Percentiles rank a stretch among this genome's conserved stretches.
Conservation (phyloP, 2,888 invertebrate species). For the Fissipunctia ypsillon region DNA sequence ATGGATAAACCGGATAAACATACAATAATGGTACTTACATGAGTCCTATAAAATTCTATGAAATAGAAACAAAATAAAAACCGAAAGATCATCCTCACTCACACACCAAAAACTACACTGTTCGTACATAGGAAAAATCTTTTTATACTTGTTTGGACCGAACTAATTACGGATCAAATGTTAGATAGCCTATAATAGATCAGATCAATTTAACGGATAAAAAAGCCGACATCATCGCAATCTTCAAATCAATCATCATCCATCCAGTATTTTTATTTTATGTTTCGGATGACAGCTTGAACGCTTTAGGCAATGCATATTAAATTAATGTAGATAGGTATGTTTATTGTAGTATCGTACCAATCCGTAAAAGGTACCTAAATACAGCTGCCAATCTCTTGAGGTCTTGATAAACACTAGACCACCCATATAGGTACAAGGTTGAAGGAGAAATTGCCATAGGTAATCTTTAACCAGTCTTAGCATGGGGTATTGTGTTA, state of each 20-base stretch:
- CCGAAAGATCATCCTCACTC: conserved; percentile 70
- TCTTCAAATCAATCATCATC: too few species aligned
- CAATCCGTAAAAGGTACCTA: background rate
- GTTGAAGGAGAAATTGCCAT: background rate
- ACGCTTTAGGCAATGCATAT: background rate
- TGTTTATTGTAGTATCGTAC: background rate
- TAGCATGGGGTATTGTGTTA: background rate
- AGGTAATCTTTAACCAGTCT: background rate
- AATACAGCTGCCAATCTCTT: background rate
- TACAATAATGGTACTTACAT: conserved; percentile 71
- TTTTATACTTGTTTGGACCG: conserved; percentile 47
- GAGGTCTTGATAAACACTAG: background rate
- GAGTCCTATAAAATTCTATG: conserved; percentile 63
- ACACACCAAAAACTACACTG: conserved; percentile 23
- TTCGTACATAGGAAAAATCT: background rate
- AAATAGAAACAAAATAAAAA: conserved; percentile 70
- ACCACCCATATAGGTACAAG: background rate
- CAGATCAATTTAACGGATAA: conserved; percentile 21
- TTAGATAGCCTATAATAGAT: background rate
- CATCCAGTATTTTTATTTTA: too few species aligned
- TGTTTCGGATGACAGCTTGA: background rate
- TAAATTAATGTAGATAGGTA: background rate
- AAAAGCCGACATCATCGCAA: conserved; percentile 19
- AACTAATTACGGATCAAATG: conserved; percentile 10
- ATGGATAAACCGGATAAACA: background rate